phyloP scores from a whole-genome alignment of 2,797 vertebrate species.

The Enoplosus armatus region DNA sequence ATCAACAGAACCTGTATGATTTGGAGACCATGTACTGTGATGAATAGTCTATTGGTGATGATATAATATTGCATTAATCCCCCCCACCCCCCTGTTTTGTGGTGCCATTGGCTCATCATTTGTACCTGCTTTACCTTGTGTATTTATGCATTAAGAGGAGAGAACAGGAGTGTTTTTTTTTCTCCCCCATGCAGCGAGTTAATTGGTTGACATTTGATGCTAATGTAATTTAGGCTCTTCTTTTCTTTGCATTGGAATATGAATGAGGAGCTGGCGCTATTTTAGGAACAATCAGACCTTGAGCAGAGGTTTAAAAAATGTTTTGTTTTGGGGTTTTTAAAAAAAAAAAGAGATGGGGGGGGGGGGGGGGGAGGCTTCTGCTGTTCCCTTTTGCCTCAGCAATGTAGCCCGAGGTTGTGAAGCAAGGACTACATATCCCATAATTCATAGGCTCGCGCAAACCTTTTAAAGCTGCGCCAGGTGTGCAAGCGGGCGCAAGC shows the following conservation, averaged over 20 bases:
- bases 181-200: conserved; percentile 34
- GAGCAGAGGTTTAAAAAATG: not conserved
- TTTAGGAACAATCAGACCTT: not conserved
- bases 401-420: not conserved
- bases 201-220: conserved; percentile 76
- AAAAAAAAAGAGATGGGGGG: no score
- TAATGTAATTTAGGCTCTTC: conserved; percentile 76
- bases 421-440: conserved; percentile 44
- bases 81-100: not conserved
- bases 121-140: not conserved
- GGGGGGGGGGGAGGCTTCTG: not conserved
- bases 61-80: not conserved
- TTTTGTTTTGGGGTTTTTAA: no score
- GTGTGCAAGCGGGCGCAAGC: not conserved
- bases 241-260: conserved; percentile 44
- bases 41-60: not conserved
- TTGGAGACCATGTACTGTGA: not conserved
- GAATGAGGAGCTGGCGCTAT: conserved; percentile 44
- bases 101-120: not conserved
- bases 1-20: not conserved
- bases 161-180: conserved; percentile 29
- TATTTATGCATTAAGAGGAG: conserved; percentile 31
- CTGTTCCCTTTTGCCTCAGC: not conserved
- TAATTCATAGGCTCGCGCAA: not conserved
- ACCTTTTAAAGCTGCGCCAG: not conserved